These are phyloP conservation scores for Burhinus bistriatus DNA, from an alignment of 2,113 vertebrate genomes.

Conservation along the genomic window DNA sequence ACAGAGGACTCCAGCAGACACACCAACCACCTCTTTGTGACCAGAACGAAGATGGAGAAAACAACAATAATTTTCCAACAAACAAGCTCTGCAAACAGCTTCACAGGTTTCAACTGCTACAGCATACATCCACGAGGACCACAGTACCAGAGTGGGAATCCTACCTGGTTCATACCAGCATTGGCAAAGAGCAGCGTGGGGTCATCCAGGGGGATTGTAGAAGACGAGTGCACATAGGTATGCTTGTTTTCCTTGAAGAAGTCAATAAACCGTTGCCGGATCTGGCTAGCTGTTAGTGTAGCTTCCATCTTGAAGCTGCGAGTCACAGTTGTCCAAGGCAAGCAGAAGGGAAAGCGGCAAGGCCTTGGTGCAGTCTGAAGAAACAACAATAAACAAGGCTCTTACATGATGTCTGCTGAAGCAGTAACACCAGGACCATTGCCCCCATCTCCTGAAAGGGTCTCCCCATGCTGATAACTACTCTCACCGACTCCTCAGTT, in stretches of 20 bases:
- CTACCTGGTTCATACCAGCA: slow-evolving; percentile 97
- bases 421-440: not conserved
- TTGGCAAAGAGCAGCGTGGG: slow-evolving; percentile 97
- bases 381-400: not conserved
- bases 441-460: not conserved
- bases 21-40: not conserved
- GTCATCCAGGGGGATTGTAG: slow-evolving; percentile 91
- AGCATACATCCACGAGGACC: fast-evolving
- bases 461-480: not conserved
- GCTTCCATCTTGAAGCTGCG: slow-evolving; percentile 79
- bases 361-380: not conserved
- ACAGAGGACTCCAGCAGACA: not conserved
- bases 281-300: slow-evolving; percentile 83
- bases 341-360: not conserved
- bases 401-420: not conserved
- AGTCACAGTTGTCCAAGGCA: not conserved
- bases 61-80: too few species aligned
- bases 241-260: slow-evolving; percentile 89
- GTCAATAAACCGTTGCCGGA: slow-evolving; percentile 91
- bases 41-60: not conserved
- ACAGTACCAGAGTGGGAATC: not conserved
- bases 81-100: not conserved
- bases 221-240: slow-evolving; percentile 92
- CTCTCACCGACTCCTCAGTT: not conserved
- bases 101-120: not conserved